Conservation (phyloP, 2,888 invertebrate genomes). For the Helobdella robusta region DNA sequence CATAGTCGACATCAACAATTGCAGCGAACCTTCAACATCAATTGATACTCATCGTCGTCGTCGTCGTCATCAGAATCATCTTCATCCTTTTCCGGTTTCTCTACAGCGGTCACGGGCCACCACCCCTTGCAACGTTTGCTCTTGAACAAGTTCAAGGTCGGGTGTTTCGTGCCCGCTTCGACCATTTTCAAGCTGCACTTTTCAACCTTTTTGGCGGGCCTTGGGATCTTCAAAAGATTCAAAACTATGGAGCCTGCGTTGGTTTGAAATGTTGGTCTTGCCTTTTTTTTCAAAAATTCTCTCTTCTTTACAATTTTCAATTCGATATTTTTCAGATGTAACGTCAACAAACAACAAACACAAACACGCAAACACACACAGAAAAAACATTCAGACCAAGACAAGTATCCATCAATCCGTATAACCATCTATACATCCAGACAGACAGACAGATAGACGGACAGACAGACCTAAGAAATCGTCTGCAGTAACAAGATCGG, state of each 20-base stretch:
- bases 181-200: conserved; percentile 62
- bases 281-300: neutral
- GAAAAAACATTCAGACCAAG: too few relatives aligned
- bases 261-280: neutral
- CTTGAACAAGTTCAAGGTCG: conserved; percentile 42
- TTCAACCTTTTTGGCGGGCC: conserved; percentile 56
- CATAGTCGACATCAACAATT: too few relatives aligned
- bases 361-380: too few relatives aligned
- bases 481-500: conserved; percentile 61
- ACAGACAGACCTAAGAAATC: conserved; percentile 61
- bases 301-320: neutral
- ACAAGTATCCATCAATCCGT: too few relatives aligned
- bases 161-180: conserved; percentile 36
- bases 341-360: neutral
- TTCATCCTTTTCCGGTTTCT: conserved; percentile 28
- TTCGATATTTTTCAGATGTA: neutral
- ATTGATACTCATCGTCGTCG: conserved; percentile 1
- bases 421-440: too few relatives aligned
- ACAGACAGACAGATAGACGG: too few relatives aligned
- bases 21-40: neutral
- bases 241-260: conserved; percentile 36
- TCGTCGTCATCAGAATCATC: conserved; percentile 19
- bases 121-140: conserved; percentile 42
- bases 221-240: conserved; percentile 39
- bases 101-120: conserved; percentile 43